Percentiles rank a stretch among this genome's conserved stretches.
Evolutionary conservation across 1,140 invertebrate species (phyloP).

Genomic region (Papilio helenus): DNA sequence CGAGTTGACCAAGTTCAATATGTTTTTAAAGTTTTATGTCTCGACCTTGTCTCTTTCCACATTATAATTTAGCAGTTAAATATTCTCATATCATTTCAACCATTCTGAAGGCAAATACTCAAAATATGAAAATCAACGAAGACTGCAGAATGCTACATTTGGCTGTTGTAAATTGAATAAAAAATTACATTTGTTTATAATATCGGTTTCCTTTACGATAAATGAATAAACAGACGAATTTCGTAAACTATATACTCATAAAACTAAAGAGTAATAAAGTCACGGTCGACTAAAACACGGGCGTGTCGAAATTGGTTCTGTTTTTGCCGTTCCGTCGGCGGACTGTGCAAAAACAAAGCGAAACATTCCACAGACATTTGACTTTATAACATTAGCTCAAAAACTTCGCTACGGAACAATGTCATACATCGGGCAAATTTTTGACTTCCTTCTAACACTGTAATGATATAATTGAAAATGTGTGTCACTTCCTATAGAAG

Average conservation of each 20-base stretch:
- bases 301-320: slow-evolving; percentile 19
- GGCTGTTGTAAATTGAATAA: background rate
- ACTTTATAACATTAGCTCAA: slow-evolving; percentile 9
- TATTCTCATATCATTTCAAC: too few relatives aligned
- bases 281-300: slow-evolving; percentile 8
- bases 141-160: background rate
- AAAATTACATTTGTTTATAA: background rate
- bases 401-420: background rate
- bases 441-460: background rate
- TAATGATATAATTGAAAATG: background rate
- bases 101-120: background rate
- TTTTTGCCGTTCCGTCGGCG: slow-evolving; percentile 15
- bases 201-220: background rate
- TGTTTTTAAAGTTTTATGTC: background rate
- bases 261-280: slow-evolving; percentile 9
- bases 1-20: too few relatives aligned
- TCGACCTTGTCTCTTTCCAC: background rate
- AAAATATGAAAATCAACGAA: background rate
- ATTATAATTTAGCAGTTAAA: too few relatives aligned
- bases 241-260: slow-evolving; percentile 8
- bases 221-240: background rate
- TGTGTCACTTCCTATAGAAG: background rate
- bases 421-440: background rate
- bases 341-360: slow-evolving; percentile 14
- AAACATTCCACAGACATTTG: slow-evolving; percentile 5